A percentile compares a stretch with the other conserved stretches of the same genome.
phyloP scores from a whole-genome alignment of 2,113 vertebrate genomes.

The Grallaria varia region DNA sequence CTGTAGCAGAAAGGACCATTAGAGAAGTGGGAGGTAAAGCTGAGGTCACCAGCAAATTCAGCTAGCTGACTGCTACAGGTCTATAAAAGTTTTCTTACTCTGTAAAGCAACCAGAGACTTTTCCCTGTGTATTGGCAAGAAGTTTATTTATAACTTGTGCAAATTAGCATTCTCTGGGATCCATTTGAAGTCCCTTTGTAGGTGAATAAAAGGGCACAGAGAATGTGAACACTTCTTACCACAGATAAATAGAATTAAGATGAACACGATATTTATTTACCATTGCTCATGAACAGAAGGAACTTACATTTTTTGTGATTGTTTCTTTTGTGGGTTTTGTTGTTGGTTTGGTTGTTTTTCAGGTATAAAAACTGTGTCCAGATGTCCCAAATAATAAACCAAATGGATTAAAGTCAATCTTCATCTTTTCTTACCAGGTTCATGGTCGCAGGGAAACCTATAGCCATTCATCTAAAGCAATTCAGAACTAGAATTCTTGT shows the following conservation, averaged over 20 bases:
- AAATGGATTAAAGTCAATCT: background rate
- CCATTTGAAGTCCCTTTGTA: background rate
- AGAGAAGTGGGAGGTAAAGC: background rate
- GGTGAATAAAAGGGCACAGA: background rate
- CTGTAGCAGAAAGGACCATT: background rate
- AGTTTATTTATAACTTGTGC: background rate
- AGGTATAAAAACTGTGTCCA: background rate
- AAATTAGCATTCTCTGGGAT: background rate
- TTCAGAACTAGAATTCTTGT: background rate
- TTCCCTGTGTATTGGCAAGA: background rate
- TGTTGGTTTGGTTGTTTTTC: background rate
- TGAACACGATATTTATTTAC: background rate
- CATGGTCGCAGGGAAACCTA: background rate
- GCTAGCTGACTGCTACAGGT: background rate
- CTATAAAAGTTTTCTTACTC: background rate
- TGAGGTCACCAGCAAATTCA: background rate
- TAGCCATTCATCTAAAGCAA: background rate
- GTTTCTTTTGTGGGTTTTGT: background rate
- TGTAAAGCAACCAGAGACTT: background rate
- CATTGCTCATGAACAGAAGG: background rate
- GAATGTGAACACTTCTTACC: background rate
- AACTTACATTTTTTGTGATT: background rate
- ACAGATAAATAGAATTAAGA: background rate
- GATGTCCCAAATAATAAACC: background rate
- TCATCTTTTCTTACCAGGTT: background rate